Percentiles rank a stretch among this genome's conserved stretches.
Conservation (phyloP, 2,888 invertebrate genomes). For the Andrena praecox region DNA sequence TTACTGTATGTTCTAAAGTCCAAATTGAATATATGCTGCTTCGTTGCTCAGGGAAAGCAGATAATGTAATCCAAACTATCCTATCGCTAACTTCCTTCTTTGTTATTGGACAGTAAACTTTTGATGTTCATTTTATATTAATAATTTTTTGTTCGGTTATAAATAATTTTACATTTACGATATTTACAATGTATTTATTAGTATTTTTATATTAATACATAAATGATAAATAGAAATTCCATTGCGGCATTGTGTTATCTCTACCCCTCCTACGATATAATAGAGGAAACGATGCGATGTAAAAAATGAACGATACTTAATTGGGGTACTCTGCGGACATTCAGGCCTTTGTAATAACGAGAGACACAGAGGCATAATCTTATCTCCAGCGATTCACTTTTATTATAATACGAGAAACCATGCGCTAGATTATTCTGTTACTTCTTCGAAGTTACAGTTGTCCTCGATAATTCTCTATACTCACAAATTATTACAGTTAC, state of each 20-base stretch:
- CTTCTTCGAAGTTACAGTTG: background rate
- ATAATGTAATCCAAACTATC: conserved; percentile 40
- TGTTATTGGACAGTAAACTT: background rate
- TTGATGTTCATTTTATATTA: background rate
- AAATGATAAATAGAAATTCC: background rate
- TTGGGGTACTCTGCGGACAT: conserved; percentile 17
- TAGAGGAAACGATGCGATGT: background rate
- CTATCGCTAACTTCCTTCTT: conserved; percentile 23
- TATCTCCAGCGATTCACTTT: conserved; percentile 39
- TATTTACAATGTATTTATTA: background rate
- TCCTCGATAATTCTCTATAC: background rate
- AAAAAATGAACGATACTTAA: conserved; percentile 11
- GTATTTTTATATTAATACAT: background rate
- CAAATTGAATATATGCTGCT: conserved; percentile 30
- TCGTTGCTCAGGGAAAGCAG: conserved; percentile 32
- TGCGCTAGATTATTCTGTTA: background rate
- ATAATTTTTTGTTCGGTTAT: background rate
- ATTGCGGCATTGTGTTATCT: background rate
- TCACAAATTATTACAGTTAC: background rate
- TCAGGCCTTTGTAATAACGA: conserved; percentile 17
- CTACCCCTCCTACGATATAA: conserved; percentile 1
- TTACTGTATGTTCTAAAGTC: conserved; percentile 66
- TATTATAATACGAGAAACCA: conserved; percentile 14
- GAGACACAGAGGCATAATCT: conserved; percentile 40
- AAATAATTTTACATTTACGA: background rate